Evolutionary conservation across 1,140 invertebrate genomes (phyloP).

Genomic region (Armadillidium nasatum): DNA sequence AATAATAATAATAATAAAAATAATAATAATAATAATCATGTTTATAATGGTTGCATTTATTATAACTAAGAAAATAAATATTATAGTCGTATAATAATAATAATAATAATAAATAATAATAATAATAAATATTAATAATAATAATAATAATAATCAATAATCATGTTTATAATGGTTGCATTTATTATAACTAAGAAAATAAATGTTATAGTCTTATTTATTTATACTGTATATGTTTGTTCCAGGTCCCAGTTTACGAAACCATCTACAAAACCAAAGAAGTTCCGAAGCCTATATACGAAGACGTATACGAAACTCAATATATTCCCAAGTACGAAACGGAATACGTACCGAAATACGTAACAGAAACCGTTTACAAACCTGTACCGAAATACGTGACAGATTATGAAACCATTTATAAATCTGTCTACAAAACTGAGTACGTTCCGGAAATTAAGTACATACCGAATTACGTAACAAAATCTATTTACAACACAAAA

Average conservation of each 20-base stretch:
- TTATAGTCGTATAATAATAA: no score
- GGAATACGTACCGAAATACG: conserved; percentile 26
- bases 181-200: no score
- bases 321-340: conserved; percentile 23
- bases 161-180: no score
- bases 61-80: no score
- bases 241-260: conserved; percentile 26
- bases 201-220: no score
- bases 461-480: conserved; percentile 25
- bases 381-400: conserved; percentile 25
- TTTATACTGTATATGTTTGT: no score
- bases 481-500: conserved; percentile 12
- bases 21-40: no score
- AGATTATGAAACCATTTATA: conserved; percentile 10
- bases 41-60: no score
- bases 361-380: conserved; percentile 23
- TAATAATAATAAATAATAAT: no score
- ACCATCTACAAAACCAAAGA: conserved; percentile 25
- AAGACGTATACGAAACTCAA: conserved; percentile 21
- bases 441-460: conserved; percentile 10
- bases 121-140: no score
- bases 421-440: conserved; percentile 16
- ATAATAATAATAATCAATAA: no score
- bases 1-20: no score
- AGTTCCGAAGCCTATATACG: conserved; percentile 24